Conservation (phyloP, 2,113 vertebrate genomes). For the Tetrax tetrax region DNA sequence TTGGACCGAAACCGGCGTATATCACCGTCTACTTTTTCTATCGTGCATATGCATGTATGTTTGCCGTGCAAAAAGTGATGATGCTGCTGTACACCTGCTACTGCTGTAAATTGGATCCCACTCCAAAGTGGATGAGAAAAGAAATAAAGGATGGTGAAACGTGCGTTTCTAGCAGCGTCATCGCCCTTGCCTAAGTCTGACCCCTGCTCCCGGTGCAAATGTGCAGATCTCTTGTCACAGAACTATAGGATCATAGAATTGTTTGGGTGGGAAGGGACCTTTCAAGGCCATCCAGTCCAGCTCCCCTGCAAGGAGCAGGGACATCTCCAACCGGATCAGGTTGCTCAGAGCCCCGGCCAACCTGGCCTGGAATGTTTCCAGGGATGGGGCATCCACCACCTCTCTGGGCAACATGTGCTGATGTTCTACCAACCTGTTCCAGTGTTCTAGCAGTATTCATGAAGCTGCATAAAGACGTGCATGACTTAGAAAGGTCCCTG, state of each 20-base stretch:
- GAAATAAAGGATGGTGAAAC: neutral
- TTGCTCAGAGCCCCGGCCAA: no score
- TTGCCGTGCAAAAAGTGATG: neutral
- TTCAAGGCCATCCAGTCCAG: no score
- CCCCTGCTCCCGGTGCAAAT: neutral
- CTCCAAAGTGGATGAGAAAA: neutral
- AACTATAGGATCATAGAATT: no score
- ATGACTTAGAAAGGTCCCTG: accelerated
- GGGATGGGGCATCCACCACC: no score
- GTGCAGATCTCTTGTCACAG: neutral
- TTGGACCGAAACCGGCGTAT: neutral
- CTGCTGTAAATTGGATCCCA: neutral
- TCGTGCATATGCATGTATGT: accelerated
- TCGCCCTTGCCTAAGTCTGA: neutral
- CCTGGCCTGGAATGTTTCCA: no score
- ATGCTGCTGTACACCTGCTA: neutral
- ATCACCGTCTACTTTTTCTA: neutral
- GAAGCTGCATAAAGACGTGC: neutral
- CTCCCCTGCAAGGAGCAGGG: no score
- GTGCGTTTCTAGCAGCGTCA: neutral
- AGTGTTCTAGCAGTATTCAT: no score
- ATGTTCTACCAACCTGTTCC: no score
- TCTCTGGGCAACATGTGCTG: no score
- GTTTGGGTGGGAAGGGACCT: no score
- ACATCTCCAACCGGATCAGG: no score